A percentile compares a stretch with the other conserved stretches of the same genome.
These are phyloP conservation scores for Vireo griseus DNA, from an alignment of 2,797 vertebrate species.

Conservation along the genomic window DNA sequence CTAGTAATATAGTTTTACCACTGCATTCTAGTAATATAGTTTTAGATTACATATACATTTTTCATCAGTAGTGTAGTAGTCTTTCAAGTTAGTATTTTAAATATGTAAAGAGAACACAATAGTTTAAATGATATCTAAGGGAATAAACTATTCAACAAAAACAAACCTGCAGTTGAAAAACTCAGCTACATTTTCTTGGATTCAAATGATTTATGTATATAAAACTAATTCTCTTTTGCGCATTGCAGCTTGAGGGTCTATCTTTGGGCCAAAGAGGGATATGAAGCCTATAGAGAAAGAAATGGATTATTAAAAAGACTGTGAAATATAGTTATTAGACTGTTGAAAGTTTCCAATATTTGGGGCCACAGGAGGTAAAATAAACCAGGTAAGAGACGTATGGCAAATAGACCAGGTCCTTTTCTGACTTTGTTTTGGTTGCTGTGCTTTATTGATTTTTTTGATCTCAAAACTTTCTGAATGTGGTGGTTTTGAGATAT, in stretches of 20 bases:
- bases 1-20: background rate
- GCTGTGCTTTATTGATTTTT: background rate
- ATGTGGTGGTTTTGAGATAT: background rate
- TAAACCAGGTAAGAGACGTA: background rate
- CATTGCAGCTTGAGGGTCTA: background rate
- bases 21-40: background rate
- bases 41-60: background rate
- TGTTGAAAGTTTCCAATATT: background rate
- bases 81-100: background rate
- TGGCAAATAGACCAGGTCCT: accelerated
- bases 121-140: background rate
- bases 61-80: background rate
- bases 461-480: background rate
- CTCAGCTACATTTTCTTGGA: background rate
- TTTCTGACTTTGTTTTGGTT: background rate
- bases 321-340: background rate
- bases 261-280: background rate
- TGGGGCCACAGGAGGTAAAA: background rate
- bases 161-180: background rate
- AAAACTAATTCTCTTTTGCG: background rate
- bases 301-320: background rate
- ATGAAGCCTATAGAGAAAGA: background rate
- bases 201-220: background rate
- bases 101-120: background rate
- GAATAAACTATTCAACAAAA: background rate